phyloP scores from a whole-genome alignment of 2,888 invertebrate species.

The Sesia apiformis region DNA sequence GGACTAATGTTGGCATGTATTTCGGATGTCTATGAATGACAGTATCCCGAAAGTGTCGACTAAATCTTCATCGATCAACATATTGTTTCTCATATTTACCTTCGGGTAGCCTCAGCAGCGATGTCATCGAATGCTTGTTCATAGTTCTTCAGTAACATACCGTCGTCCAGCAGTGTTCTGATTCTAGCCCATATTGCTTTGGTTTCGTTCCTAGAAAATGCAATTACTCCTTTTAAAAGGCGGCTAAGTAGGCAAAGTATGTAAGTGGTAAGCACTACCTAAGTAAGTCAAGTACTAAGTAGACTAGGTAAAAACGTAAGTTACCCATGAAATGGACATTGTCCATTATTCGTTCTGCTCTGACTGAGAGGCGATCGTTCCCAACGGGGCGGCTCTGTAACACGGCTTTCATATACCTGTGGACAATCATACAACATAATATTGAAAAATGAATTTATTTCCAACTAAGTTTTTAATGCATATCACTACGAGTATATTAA shows the following conservation, averaged over 20 bases:
- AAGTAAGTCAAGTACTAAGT: too few species aligned
- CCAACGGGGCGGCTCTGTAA: conserved; percentile 50
- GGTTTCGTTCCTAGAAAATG: conserved; percentile 35
- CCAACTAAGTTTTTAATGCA: too few species aligned
- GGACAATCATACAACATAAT: background rate
- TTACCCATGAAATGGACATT: conserved; percentile 45
- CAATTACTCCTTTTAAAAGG: too few species aligned
- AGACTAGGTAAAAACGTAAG: too few species aligned
- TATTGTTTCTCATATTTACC: conserved; percentile 24
- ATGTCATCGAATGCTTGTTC: conserved; percentile 52
- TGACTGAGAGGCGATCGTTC: conserved; percentile 44
- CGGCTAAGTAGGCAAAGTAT: too few species aligned
- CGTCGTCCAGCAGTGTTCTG: conserved; percentile 44
- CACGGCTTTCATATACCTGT: conserved; percentile 57
- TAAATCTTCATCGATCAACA: too few species aligned
- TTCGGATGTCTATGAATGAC: too few species aligned
- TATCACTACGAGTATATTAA: too few species aligned
- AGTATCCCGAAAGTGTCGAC: too few species aligned
- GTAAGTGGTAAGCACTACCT: too few species aligned
- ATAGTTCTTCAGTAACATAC: conserved; percentile 36
- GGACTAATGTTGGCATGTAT: too few species aligned
- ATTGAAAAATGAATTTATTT: too few species aligned
- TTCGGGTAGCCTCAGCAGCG: conserved; percentile 43
- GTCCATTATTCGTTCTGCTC: conserved; percentile 36
- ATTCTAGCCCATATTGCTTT: conserved; percentile 55